phyloP scores from a whole-genome alignment of 2,113 vertebrate species.

The Albula goreensis region DNA sequence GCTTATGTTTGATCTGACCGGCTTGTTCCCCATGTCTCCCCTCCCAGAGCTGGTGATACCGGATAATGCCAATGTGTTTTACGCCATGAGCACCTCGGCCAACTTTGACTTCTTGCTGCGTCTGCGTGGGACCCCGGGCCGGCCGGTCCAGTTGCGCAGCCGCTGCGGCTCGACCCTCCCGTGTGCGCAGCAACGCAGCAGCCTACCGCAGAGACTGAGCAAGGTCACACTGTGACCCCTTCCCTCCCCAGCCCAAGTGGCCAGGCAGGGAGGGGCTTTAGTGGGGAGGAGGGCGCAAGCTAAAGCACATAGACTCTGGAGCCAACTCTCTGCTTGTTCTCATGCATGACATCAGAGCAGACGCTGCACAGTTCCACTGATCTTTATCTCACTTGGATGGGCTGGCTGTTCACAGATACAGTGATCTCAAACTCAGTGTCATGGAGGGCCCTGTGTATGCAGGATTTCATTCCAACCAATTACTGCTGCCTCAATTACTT shows the following conservation, averaged over 20 bases:
- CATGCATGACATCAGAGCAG: not conserved
- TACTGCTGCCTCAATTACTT: no score
- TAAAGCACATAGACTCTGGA: not conserved
- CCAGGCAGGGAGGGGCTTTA: not conserved
- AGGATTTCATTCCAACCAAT: no score
- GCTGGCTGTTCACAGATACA: not conserved
- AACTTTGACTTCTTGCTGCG: constrained; percentile 90
- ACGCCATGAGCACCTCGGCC: constrained; percentile 89
- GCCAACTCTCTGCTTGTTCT: not conserved
- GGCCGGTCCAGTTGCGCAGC: constrained; percentile 69
- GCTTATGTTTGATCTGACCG: not conserved
- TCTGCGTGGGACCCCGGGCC: constrained; percentile 58
- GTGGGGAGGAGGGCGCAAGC: not conserved
- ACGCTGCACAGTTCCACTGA: not conserved
- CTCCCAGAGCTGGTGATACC: constrained; percentile 85
- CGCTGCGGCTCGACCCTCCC: constrained; percentile 74
- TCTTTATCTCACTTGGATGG: not conserved
- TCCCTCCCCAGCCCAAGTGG: constrained; percentile 28
- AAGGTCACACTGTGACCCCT: constrained; percentile 77
- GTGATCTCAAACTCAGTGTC: not conserved
- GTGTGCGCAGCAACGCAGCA: constrained; percentile 69
- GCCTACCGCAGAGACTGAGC: constrained; percentile 74
- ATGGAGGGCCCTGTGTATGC: no score
- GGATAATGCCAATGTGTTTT: constrained; percentile 87
- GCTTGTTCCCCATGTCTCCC: not conserved